A percentile compares a stretch with the other conserved stretches of the same genome.
Conservation (phyloP, 2,113 vertebrate species). For the Oryzias javanicus region DNA sequence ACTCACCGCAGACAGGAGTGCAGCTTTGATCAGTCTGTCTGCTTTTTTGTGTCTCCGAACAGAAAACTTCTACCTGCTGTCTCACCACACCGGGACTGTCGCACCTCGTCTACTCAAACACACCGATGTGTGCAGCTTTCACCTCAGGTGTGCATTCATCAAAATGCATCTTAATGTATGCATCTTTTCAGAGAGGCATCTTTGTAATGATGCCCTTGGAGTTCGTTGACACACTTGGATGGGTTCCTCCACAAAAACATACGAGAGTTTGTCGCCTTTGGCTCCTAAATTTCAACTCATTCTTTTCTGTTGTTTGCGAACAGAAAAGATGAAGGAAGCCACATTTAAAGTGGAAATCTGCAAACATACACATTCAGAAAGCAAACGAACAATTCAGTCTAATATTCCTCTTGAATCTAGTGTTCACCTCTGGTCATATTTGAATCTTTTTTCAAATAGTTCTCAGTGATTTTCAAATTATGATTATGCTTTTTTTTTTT, state of each 20-base stretch:
- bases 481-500: too few relatives aligned
- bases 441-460: too few relatives aligned
- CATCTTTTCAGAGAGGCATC: slow-evolving; percentile 32
- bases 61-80: slow-evolving; percentile 11
- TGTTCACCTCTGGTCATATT: too few relatives aligned
- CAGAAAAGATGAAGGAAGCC: too few relatives aligned
- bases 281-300: too few relatives aligned
- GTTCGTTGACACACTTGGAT: slow-evolving; percentile 28
- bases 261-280: too few relatives aligned
- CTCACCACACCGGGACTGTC: slow-evolving; percentile 46
- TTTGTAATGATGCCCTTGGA: slow-evolving; percentile 45
- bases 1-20: slow-evolving; percentile 29
- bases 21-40: slow-evolving; percentile 48
- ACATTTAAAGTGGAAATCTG: too few relatives aligned
- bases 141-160: slow-evolving; percentile 51
- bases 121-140: slow-evolving; percentile 35
- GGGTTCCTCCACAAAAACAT: neutral
- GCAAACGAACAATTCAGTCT: too few relatives aligned
- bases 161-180: slow-evolving; percentile 40
- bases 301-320: too few relatives aligned
- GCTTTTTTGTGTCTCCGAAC: slow-evolving; percentile 20
- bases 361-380: too few relatives aligned
- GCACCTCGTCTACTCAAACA: slow-evolving; percentile 45
- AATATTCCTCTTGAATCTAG: too few relatives aligned
- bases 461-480: too few relatives aligned